Evolutionary conservation across 2,888 invertebrate species (phyloP).

Genomic region (Chorisops tibialis): DNA sequence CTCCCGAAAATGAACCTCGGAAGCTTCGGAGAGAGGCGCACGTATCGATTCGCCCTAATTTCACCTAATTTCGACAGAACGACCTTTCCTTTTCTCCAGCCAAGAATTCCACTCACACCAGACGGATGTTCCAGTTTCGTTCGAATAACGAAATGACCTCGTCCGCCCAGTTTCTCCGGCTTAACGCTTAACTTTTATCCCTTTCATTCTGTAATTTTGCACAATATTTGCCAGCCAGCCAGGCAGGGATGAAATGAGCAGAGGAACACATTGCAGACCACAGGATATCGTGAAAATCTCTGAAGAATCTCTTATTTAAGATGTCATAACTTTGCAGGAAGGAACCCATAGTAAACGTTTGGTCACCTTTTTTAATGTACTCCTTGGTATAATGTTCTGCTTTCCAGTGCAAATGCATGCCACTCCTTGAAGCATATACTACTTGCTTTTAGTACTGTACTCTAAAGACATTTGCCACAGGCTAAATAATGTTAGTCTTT

Average conservation of each 20-base stretch:
- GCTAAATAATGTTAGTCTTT: too few relatives aligned
- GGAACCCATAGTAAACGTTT: background rate
- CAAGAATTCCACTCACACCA: background rate
- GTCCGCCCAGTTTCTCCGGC: too few relatives aligned
- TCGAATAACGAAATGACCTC: too few relatives aligned
- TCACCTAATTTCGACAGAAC: conserved; percentile 17
- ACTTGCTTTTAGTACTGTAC: too few relatives aligned
- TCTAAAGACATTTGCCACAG: too few relatives aligned
- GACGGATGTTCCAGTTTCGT: background rate
- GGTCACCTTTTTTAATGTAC: background rate
- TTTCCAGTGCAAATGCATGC: too few relatives aligned
- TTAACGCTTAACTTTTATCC: too few relatives aligned
- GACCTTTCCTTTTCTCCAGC: background rate
- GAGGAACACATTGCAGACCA: background rate
- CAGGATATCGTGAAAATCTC: background rate
- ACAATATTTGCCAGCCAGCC: background rate
- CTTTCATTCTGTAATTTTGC: background rate
- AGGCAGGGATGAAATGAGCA: background rate
- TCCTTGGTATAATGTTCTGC: background rate
- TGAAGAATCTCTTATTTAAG: conserved; percentile 10
- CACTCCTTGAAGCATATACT: too few relatives aligned
- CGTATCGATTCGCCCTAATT: conserved; percentile 16
- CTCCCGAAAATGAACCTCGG: too few relatives aligned
- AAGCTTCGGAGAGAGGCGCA: background rate
- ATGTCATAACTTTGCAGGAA: conserved; percentile 10